Base-by-base conservation (phyloP, 2,113 vertebrate genomes). In the Capreolus pygargus region DNA sequence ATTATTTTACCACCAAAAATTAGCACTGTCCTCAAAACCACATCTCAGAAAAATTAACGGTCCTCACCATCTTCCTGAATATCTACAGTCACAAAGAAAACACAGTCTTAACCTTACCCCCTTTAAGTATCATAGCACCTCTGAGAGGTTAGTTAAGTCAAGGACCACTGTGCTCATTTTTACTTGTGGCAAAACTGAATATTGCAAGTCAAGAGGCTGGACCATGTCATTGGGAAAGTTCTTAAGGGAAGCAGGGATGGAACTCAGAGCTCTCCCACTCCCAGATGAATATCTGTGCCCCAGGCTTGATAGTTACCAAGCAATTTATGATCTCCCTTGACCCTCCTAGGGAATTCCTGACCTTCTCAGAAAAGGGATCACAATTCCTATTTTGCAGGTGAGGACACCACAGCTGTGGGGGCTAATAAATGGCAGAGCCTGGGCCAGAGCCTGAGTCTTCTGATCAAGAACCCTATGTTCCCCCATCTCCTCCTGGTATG, bases 401-500 rank as follows among this genome's bases (percentile, higher is more conserved):
- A 78, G 14, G 60, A 90, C 30, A 33, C 8, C 36, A 17, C 14
- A 91, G 16, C 11, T 83, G 2, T 54, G 8, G 21, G 3, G 16
- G 23, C 45, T 79, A 61, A 70, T 28, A 58, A 58, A 4, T 9
- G 25, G 50, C 47, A 54, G 30, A 84, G 7, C 7, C 55, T 45
- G 3, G 27, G 17, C 21, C 21, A 16, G 4, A 43, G 17, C 27
- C 82, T 76, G 36, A 55, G 52, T 39, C 45, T 52, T 58, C 83
- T 15, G 36, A 93, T 50, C 27, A 86, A 70, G n/a, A 50, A 16
- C 3, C 7, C 21, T 4, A 7, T 0, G 25, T 17, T 13, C 82
- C 13, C 50, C 2, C 6, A 6, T 52, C 64, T 94, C 78, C 21
- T 21, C n/a, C 1, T 0, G 4, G 30, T 19, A 6, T 7, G 7